Evolutionary conservation across 2,797 vertebrate genomes (phyloP).

Genomic region (Eurystomus glaucurus): DNA sequence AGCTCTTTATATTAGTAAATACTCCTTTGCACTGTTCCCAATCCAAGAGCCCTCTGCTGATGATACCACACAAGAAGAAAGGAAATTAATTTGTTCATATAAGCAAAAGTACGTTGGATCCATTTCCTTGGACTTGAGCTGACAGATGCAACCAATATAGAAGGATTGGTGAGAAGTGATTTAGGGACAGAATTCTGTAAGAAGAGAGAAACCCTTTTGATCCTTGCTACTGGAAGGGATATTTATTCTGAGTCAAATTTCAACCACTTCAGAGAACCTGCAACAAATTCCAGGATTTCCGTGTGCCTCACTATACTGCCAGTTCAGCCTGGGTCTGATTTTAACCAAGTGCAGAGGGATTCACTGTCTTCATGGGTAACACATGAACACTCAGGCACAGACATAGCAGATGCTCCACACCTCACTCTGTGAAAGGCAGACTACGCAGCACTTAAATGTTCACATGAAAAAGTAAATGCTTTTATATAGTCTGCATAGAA

Average conservation of each 20-base stretch:
- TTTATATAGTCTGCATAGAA: neutral
- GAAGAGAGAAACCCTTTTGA: neutral
- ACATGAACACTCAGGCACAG: neutral
- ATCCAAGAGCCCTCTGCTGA: neutral
- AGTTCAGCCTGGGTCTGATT: neutral
- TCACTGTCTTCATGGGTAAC: neutral
- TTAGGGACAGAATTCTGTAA: neutral
- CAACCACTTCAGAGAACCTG: neutral
- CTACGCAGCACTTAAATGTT: neutral
- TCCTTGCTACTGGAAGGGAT: neutral
- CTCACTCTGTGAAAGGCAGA: neutral
- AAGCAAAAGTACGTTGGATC: neutral
- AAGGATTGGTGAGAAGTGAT: neutral
- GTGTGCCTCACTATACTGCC: neutral
- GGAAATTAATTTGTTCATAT: neutral
- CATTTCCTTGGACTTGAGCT: neutral
- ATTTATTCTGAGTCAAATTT: neutral
- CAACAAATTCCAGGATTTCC: neutral
- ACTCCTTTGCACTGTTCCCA: neutral
- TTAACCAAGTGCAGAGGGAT: neutral
- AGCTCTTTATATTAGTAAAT: neutral
- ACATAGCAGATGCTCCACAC: neutral
- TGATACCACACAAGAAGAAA: neutral
- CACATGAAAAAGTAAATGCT: neutral
- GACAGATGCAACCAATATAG: neutral